Evolutionary conservation across 2,113 vertebrate genomes (phyloP).

Genomic region (Prunella himalayana): DNA sequence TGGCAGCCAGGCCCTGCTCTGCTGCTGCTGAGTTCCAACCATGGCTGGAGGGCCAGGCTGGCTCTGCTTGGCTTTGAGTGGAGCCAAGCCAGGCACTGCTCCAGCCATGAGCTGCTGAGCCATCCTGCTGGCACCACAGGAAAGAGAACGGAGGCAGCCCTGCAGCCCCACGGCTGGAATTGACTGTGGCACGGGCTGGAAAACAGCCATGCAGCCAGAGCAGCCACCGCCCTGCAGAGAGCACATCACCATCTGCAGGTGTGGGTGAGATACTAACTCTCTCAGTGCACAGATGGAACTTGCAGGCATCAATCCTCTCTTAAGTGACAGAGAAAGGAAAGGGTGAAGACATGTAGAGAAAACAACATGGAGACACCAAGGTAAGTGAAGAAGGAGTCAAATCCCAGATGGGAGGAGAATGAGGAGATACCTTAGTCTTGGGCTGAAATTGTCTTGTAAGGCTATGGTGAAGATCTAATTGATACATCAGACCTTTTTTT

Average conservation of each 20-base stretch:
- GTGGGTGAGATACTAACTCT: fast-evolving
- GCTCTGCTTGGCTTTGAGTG: background rate
- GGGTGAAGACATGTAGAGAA: background rate
- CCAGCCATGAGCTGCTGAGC: background rate
- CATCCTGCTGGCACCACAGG: background rate
- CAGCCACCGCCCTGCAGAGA: fast-evolving
- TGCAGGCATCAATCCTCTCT: too few species aligned
- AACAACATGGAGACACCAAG: background rate
- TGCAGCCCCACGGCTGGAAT: background rate
- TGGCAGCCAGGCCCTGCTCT: too few species aligned
- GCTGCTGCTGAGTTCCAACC: background rate
- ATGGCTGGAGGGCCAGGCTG: background rate
- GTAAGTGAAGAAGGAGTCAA: background rate
- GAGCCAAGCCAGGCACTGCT: background rate
- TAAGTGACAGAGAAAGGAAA: background rate
- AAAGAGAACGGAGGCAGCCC: background rate
- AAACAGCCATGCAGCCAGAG: background rate
- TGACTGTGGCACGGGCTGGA: background rate
- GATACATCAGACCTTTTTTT: background rate
- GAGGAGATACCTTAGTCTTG: background rate
- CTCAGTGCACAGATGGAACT: background rate
- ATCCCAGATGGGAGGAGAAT: background rate
- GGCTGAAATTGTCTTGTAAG: background rate
- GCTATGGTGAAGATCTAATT: background rate
- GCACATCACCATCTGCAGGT: background rate